Base-by-base conservation (phyloP, 2,797 vertebrate species). In the Chaetophractus vellerosus region DNA sequence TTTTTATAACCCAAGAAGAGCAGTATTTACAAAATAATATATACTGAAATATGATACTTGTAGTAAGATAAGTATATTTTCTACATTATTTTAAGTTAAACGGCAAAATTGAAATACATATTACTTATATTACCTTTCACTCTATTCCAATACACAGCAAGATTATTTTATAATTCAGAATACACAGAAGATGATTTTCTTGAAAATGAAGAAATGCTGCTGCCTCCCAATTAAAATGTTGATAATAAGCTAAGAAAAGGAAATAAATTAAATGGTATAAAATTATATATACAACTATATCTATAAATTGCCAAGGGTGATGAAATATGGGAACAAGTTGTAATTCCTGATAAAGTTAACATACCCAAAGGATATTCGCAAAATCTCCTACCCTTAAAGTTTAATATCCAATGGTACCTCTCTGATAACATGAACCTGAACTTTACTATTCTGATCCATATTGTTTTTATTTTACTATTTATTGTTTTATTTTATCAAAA, bases 131-230 rank as follows among this genome's bases (percentile, higher is more conserved):
- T 36, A 75, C 24, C 1, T 18, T 16, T 48, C 55, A 64, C 64
- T 63, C 31, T 72, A 83, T 92, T 72, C 12, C 12, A 89, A 64
- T 72, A 18, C 5, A 84, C 0, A 92, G 9, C 5, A 93, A 88
- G 21, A 68, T 63, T 55, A 68, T 63, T 87, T 94, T 87, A 76
- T 76, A n/a, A 59, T 64, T 93, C 55, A 96, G 23, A 48, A 63
- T 61, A 16, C 11, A 45, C 6, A 59, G 45, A 89, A 93, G 11
- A 7, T 85, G 23, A 91, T 50, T 87, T 89, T 91, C 55, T 92
- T 71, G 28, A 87, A 76, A 88, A 19, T 10, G 14, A 63, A 88
- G 15, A 87, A 72, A 76, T 57, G 45, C 63, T 86, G 21, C 10
- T 68, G 21, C 1, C 3, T 63, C 9, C 75, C n/a, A 92, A 45